Percentiles rank a stretch among this genome's conserved stretches.
Conservation (phyloP, 2,113 vertebrate species). For the Sander lucioperca region DNA sequence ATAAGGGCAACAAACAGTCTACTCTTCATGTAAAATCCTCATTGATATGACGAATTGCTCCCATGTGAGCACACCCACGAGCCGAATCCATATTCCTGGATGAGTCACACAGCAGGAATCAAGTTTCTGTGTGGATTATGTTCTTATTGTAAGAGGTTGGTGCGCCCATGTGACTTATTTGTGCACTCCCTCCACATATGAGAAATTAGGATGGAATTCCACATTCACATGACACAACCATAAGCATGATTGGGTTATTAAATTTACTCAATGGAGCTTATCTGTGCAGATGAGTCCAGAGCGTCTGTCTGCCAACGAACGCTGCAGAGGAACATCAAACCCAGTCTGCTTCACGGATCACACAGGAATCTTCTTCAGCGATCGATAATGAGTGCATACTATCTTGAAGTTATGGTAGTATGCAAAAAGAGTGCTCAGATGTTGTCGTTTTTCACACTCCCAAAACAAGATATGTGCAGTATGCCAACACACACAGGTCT, state of each 20-base stretch:
- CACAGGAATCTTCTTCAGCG: not conserved
- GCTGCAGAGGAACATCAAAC: not conserved
- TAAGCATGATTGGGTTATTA: constrained; percentile 1
- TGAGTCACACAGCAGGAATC: constrained; percentile 50
- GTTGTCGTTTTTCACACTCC: not conserved
- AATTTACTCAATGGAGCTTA: not conserved
- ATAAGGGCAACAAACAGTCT: not conserved
- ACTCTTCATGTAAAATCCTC: not conserved
- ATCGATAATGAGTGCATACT: not conserved
- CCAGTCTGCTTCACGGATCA: not conserved
- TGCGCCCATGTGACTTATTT: constrained; percentile 12
- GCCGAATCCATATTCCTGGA: constrained; percentile 30
- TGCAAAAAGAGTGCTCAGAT: not conserved
- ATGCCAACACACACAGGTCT: not conserved
- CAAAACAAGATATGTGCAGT: constrained; percentile 2
- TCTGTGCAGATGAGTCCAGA: not conserved
- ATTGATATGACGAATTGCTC: not conserved
- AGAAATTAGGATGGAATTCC: not conserved
- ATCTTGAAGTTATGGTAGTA: not conserved
- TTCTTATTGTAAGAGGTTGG: constrained; percentile 4
- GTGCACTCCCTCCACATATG: constrained; percentile 20
- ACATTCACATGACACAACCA: not conserved
- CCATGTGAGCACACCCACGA: constrained; percentile 1
- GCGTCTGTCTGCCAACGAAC: not conserved
- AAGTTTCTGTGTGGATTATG: constrained; percentile 49